Base-by-base conservation (phyloP, 1,140 invertebrate species). In the Matsumurasca onukii region DNA sequence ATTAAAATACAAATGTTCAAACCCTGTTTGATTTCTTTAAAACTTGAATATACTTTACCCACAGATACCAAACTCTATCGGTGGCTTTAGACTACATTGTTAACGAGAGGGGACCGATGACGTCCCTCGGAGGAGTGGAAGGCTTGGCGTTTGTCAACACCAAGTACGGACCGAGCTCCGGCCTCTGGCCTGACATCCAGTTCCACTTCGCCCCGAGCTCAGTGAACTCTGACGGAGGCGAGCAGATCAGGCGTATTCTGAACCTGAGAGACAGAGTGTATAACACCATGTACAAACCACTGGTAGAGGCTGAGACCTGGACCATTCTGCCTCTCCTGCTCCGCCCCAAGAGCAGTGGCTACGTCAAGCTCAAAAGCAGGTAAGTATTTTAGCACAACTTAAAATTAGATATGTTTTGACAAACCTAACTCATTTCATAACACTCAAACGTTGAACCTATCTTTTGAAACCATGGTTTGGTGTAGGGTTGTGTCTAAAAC, bases 121-220 rank as follows among this genome's bases (percentile, higher is more conserved):
- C 92, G 0, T 83, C 79, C 9, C 83, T 88, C 1, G 88, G 90
- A 17, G 92, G 92, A 0, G 86, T 94, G 0, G 93, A 95, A 79
- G 92, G 90, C 0, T 80, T 88, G 0, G 92, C 91, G 0, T 95
- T 94, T 69, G 85, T 95, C 0, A 94, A 94, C 71, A 89, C 91
- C 0, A 91, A 90, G 75, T 94, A 91, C 75, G 91, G 91, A 0
- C 88, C 92, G 55, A 77, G 82, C 3, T 84, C 84, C 0, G 86
- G 85, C 0, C 85, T 88, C 31, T 94, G 89, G 86, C 93, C 93
- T 0, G 92, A 95, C 72, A 85, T 95, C 29, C 92, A 95, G 75
- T 94, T 94, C 71, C 92, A 94, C 73, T 93, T 95, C 74, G 87
- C 89, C 0, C 89, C 91, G 0, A 91, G 89, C 75, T 92, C 90